Conservation (phyloP, 1,140 invertebrate genomes). For the Listronotus oregonensis region DNA sequence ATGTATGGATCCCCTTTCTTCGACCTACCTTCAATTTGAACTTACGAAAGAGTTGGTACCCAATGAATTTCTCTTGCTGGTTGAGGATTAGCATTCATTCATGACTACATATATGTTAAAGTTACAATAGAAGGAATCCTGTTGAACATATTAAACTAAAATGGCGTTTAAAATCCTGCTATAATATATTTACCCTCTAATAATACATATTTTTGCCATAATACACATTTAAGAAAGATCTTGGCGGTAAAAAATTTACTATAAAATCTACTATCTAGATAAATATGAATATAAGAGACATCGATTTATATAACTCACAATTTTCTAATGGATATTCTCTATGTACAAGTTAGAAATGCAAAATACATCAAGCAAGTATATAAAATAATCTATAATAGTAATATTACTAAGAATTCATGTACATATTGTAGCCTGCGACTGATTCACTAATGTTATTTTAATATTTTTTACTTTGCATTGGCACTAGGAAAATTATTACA, state of each 20-base stretch:
- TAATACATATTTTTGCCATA: constrained; percentile 2
- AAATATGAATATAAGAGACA: constrained; percentile 31
- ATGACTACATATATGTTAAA: no score
- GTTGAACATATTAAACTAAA: no score
- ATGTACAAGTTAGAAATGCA: constrained; percentile 14
- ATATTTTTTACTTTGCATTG: constrained; percentile 5
- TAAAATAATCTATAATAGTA: constrained; percentile 55
- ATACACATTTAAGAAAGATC: constrained; percentile 28
- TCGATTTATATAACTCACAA: constrained; percentile 27
- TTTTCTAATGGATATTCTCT: constrained; percentile 3
- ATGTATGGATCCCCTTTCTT: not conserved
- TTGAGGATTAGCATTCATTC: no score
- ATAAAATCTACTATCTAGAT: constrained; percentile 25
- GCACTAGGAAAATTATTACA: no score
- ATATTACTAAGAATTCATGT: constrained; percentile 50
- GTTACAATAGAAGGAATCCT: no score
- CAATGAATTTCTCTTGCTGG: no score
- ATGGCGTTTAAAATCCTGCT: not conserved
- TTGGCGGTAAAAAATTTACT: constrained; percentile 27
- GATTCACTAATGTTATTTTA: constrained; percentile 24
- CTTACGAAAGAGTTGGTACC: no score
- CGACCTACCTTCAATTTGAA: no score
- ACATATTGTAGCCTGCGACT: constrained; percentile 56
- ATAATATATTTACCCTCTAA: constrained; percentile 1
- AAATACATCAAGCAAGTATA: constrained; percentile 56